A percentile compares a stretch with the other conserved stretches of the same genome.
These are phyloP conservation scores for Nautilus pompilius DNA, from an alignment of 1,140 invertebrate species.

Conservation along the genomic window DNA sequence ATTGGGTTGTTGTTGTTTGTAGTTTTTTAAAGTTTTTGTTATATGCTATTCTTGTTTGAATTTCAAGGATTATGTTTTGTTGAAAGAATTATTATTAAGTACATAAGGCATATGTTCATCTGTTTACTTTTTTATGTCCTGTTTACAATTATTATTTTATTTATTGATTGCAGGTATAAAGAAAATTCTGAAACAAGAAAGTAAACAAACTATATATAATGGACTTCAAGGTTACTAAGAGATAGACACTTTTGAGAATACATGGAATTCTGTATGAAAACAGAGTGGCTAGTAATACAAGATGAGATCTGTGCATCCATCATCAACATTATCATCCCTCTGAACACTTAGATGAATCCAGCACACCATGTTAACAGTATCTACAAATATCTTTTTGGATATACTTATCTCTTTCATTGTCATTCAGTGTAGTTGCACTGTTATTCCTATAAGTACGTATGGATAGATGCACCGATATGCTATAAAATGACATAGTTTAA, in stretches of 20 bases:
- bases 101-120: background rate
- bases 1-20: background rate
- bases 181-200: slow-evolving; percentile 67
- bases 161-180: slow-evolving; percentile 65
- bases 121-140: background rate
- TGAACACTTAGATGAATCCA: no score
- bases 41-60: background rate
- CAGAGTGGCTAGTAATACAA: no score
- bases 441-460: no score
- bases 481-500: no score
- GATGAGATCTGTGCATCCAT: no score
- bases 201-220: slow-evolving; percentile 73
- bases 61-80: background rate
- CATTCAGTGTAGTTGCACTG: no score
- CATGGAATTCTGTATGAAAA: no score
- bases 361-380: no score
- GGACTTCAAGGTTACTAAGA: slow-evolving; percentile 62
- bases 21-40: background rate
- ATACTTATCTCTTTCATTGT: no score
- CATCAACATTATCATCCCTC: no score
- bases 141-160: slow-evolving; percentile 20
- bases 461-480: no score
- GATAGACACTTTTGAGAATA: background rate
- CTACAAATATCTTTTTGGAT: no score
- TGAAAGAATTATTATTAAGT: background rate